A percentile compares a stretch with the other conserved stretches of the same genome.
phyloP scores from a whole-genome alignment of 2,797 vertebrate species.

The Pangasius macronema region DNA sequence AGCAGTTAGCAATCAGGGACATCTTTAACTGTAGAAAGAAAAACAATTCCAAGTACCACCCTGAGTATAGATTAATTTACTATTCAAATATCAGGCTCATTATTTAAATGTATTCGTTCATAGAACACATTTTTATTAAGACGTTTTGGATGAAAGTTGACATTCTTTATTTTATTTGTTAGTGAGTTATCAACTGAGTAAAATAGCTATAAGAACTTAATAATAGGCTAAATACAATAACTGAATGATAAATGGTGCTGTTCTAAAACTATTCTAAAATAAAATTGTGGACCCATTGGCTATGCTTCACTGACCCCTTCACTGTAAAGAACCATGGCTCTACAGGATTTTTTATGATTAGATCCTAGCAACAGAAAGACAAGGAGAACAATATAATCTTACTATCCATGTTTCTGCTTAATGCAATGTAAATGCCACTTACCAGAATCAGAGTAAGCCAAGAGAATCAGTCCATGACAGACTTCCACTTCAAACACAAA shows the following conservation, averaged over 20 bases:
- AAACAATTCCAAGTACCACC: not conserved
- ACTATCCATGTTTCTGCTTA: not conserved
- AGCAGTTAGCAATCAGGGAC: not conserved
- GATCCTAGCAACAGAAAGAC: not conserved
- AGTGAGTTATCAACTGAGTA: not conserved
- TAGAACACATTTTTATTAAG: not conserved
- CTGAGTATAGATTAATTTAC: not conserved
- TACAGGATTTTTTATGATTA: not conserved
- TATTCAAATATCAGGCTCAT: not conserved
- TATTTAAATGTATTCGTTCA: not conserved
- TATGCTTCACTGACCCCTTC: not conserved
- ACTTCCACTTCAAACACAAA: slow-evolving; percentile 16
- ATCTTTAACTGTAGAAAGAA: not conserved
- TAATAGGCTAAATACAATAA: not conserved
- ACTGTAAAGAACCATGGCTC: not conserved
- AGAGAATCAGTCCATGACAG: slow-evolving; percentile 28
- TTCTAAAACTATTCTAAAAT: not conserved
- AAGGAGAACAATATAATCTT: not conserved
- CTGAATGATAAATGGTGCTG: not conserved
- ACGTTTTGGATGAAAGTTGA: not conserved
- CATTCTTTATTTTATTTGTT: not conserved
- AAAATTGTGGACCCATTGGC: not conserved
- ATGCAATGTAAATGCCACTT: slow-evolving; percentile 4
- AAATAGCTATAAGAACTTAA: not conserved
- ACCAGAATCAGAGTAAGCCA: slow-evolving; percentile 35